Base-by-base conservation (phyloP, 1,140 invertebrate genomes). In the Anthonomus grandis region DNA sequence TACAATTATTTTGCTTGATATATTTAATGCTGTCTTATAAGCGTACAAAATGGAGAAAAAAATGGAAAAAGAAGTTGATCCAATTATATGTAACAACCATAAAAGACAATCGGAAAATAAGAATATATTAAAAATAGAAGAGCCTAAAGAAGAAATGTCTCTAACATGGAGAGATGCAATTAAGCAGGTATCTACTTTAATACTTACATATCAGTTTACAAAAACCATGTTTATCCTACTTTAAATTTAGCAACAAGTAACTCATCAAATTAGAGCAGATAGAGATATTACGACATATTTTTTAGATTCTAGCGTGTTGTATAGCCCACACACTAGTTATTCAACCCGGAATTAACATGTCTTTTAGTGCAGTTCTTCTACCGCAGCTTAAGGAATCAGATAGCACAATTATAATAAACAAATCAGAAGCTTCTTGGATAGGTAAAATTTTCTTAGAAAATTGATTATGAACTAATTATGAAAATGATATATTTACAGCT, bases 261-360 rank as follows among this genome's bases (percentile, higher is more conserved):
- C n/a, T n/a, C n/a, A n/a, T n/a, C n/a, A n/a, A n/a, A n/a, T n/a
- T n/a, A n/a, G n/a, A 17, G 3, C 3, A 45, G 45, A 44, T 46
- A 27, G 23, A n/a, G n/a, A n/a, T n/a, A n/a, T n/a, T n/a, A n/a
- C n/a, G 8, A 19, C 12, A 21, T 19, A 36, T 34, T 45, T 57
- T 53, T 21, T 47, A 81, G 78, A 72, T 79, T 47, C 36, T 76
- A 36, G 70, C 74, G 22, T 71, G 70, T 46, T 74, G 71, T 57
- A 65, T 76, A 51, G 72, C 74, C 3, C 66, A 79, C 54, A 71
- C 67, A 53, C 66, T 75, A 27, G 75, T 76, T 0, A 79, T 81
- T 57, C 76, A 79, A 65, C 75, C 71, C 44, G 79, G 79, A 25
- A 67, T 79, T 42, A 80, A 79, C 55, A 78, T 81, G 76, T 72